Base-by-base conservation (phyloP, 1,140 invertebrate genomes). In the Lineus longissimus region DNA sequence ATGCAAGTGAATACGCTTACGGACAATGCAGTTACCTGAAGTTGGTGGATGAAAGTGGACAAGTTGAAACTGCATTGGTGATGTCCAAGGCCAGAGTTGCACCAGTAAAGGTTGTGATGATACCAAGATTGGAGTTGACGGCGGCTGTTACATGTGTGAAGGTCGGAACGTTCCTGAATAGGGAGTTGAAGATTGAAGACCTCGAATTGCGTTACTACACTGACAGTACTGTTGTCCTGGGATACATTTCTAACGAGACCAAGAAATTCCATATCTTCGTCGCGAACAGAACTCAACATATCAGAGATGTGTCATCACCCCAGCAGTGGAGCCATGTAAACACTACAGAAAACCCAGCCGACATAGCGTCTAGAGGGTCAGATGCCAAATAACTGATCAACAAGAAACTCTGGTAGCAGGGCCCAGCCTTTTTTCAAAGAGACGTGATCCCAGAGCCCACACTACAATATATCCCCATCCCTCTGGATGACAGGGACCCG, bases 11-110 rank as follows among this genome's bases (percentile, higher is more conserved):
- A 0, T 17, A 1, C n/a, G 66, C 61, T 1, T 70, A 74, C 65
- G 70, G 68, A 43, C 61, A 69, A 55, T 70, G 70, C 15, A 64
- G 66, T 27, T 73, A 70, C 47, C 13, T 74, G 0, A 36, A 68
- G 11, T 55, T 66, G 4, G 29, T 56, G 0, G 61, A 51, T 29
- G 41, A 22, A 1, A 43, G 40, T 2, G 45, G 54, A 1, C 6
- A 65, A n/a, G n/a, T n/a, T n/a, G n/a, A 72, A 25, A 65, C 57
- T 60, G 45, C 69, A 1, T 40, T 74, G 1, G 19, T 70, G 2
- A 66, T 68, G 27, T 63, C 47, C 9, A 75, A 74, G 40, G 54
- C 64, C 13, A 59, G 63, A 56, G 71, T 70, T 0, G 56, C 62
- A 1, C 71, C 70, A 19, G 4, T 62, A 25, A 67, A 63, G 31